Evolutionary conservation across 2,888 invertebrate genomes (phyloP).

Genomic region (Heterodera filipjevi): DNA sequence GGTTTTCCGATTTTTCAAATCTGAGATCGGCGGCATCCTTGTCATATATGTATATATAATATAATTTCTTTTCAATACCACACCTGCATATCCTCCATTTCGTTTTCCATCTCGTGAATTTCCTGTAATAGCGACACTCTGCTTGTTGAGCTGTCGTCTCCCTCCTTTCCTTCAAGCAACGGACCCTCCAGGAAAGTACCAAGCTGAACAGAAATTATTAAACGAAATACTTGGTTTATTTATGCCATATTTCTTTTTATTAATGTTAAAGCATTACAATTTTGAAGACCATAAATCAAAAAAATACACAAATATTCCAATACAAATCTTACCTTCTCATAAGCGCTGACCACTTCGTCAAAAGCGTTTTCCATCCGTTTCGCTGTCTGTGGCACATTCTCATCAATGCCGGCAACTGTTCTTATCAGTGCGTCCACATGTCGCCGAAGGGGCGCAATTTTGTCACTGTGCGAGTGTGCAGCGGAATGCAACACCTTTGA

Average conservation of each 20-base stretch:
- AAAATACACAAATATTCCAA: background rate
- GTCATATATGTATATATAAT: background rate
- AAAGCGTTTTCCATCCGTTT: conserved; percentile 41
- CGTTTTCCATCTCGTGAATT: conserved; percentile 45
- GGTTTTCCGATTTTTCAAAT: too few relatives aligned
- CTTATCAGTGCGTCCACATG: conserved; percentile 42
- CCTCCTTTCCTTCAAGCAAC: background rate
- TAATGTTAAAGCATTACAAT: too few relatives aligned
- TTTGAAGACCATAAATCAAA: too few relatives aligned
- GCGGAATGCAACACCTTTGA: conserved; percentile 47
- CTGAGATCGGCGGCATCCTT: too few relatives aligned
- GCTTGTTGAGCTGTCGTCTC: conserved; percentile 30
- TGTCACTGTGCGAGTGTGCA: conserved; percentile 18
- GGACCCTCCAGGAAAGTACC: conserved; percentile 1
- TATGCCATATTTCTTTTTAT: too few relatives aligned
- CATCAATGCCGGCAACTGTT: conserved; percentile 44
- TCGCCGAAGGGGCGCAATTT: conserved; percentile 34
- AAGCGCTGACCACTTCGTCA: conserved; percentile 44
- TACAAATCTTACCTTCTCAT: conserved; percentile 41
- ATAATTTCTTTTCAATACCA: background rate
- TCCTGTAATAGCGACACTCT: conserved; percentile 31
- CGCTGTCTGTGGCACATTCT: conserved; percentile 32
- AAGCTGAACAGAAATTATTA: conserved; percentile 20
- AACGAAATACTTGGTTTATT: background rate
- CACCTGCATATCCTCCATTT: conserved; percentile 47